Conservation (phyloP, 2,888 invertebrate genomes). For the Craniophora ligustri region DNA sequence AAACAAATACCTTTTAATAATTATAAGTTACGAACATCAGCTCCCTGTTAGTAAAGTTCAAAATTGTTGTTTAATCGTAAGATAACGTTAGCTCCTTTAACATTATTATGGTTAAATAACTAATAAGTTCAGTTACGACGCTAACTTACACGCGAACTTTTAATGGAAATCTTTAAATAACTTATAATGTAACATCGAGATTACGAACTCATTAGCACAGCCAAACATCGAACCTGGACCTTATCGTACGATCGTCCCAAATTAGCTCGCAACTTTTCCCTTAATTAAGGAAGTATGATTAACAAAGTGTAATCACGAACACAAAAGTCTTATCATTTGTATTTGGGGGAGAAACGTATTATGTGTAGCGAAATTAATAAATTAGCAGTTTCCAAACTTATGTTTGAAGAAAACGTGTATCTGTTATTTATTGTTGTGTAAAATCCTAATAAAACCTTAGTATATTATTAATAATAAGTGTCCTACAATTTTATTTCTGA, state of each 20-base stretch:
- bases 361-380: constrained; percentile 42
- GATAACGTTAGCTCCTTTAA: constrained; percentile 32
- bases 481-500: no score
- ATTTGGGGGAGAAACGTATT: constrained; percentile 53
- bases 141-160: constrained; percentile 60
- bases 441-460: no score
- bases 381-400: constrained; percentile 36
- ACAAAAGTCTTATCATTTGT: constrained; percentile 85
- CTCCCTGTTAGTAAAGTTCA: constrained; percentile 2
- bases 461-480: no score
- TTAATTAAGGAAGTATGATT: constrained; percentile 88
- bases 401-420: constrained; percentile 12
- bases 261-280: constrained; percentile 81
- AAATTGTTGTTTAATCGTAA: constrained; percentile 20
- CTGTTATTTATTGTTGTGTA: constrained; percentile 42
- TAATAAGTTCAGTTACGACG: constrained; percentile 47
- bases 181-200: constrained; percentile 62
- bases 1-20: background rate
- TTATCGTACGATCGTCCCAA: constrained; percentile 81
- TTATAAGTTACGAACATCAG: background rate
- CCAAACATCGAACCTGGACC: constrained; percentile 67
- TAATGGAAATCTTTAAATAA: constrained; percentile 68
- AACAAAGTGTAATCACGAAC: constrained; percentile 86
- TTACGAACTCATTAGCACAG: constrained; percentile 78
- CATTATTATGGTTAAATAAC: constrained; percentile 32